Evolutionary conservation across 2,797 vertebrate species (phyloP), one percentile per base, ranked within the genome.

Genomic region (Geotrypetes seraphini): DNA sequence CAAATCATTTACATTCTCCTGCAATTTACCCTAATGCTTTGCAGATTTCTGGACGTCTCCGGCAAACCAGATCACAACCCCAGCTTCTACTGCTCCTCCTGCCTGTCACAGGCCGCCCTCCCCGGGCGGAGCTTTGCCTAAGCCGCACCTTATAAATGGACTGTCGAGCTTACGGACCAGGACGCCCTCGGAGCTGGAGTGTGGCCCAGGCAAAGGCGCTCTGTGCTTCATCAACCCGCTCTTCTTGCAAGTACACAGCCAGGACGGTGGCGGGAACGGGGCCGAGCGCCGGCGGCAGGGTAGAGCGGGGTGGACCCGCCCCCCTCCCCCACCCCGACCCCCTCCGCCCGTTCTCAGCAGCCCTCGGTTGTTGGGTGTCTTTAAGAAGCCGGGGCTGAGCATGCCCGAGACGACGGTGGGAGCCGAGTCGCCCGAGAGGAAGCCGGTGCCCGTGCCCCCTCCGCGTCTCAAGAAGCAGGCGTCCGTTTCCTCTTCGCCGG

Each of bases 181-280:
- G 35, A 69, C 75, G 53, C 91, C 82, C 33, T 85, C 81, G 1
- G 79, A 80, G 50, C 71, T 83, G 55, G 89, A 91, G 70, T 83
- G 83, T 25, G 74, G 85, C 68, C 87, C 86, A 59, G 84, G 83
- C 68, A 89, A 86, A 8, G 81, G 85, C 43, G 89, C 92, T 1
- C 71, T 96, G 64, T 97, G 93, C 70, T 96, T 97, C 13, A 83
- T 97, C 53, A 92, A 90, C 69, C 95, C 95, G 2, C 85, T 96
- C 22, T 97, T 97, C 60, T 75, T 91, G 37, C 89, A 95, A 79
- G 86, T 89, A 16, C 90, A 87, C 48, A 86, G 69, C 58, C 73
- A 76, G 62, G 79, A 80, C 57, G 62, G 78, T 37, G 57, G 74
- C 43, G 73, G 66, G 35, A 75, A 73, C 60, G n/a, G n/a, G n/a